Evolutionary conservation across 2,888 invertebrate genomes (phyloP), one percentile per base, ranked within the genome.

Genomic region (Pasiphila rectangulata): DNA sequence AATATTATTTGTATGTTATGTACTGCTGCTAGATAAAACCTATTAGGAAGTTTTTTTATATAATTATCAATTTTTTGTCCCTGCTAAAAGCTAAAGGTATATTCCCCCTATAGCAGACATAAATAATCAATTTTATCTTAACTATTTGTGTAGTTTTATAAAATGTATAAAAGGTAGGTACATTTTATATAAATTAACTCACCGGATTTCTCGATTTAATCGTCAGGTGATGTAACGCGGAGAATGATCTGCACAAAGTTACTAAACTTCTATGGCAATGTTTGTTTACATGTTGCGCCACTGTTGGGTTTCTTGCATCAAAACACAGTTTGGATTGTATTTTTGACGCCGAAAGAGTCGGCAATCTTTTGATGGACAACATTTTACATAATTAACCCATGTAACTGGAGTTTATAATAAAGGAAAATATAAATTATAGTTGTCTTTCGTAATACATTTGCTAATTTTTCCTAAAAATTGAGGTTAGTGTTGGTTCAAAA

Each of bases 341-440:
- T 67, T 80, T 83, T 23, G 79, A 76, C 13, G 75, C 72, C 15
- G 83, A 79, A 12, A 83, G 48, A 6, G 71, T 65, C 23, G 83
- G 75, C 25, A 87, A 59, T 44, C 72, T 72, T 59, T 82, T 87
- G 47, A 85, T 72, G 20, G 83, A 80, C 39, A 85, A 66, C 86
- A 87, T 87, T 17, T 27, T 37, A 32, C 5, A 17, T 32, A 32
- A 5, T n/a, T n/a, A n/a, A n/a, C n/a, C n/a, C n/a, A n/a, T n/a
- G n/a, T n/a, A n/a, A n/a, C n/a, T n/a, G n/a, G n/a, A n/a, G n/a
- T n/a, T n/a, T n/a, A 9, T 10, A 4, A n/a, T n/a, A n/a, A n/a
- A n/a, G n/a, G n/a, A n/a, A n/a, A n/a, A n/a, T n/a, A n/a, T n/a
- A n/a, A n/a, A n/a, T n/a, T n/a, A n/a, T n/a, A n/a, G n/a, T n/a